Conservation (phyloP, 2,113 vertebrate genomes). For the Varanus komodoensis region DNA sequence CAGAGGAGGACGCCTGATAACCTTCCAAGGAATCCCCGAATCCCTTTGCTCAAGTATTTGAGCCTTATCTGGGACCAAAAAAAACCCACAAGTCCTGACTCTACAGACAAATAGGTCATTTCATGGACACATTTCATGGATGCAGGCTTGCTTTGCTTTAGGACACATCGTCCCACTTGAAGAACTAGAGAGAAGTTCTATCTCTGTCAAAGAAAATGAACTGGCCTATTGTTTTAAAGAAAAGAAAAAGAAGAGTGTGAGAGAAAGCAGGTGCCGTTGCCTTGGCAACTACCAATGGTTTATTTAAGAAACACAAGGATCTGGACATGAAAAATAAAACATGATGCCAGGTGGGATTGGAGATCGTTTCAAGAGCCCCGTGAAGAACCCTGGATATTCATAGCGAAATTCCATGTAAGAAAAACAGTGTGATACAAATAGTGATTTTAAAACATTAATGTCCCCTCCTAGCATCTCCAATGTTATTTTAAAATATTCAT, state of each 20-base stretch:
- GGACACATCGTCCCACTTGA: conserved; percentile 46
- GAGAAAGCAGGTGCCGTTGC: conserved; percentile 59
- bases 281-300: conserved; percentile 64
- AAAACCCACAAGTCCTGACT: not conserved
- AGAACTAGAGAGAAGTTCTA: conserved; percentile 49
- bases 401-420: conserved; percentile 41
- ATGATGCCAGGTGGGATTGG: not conserved
- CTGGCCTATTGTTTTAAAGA: conserved; percentile 45
- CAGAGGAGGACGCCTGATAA: too few species aligned
- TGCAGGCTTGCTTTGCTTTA: not conserved
- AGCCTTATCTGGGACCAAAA: not conserved
- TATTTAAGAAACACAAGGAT: conserved; percentile 68
- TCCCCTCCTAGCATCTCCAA: conserved; percentile 23
- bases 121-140: not conserved
- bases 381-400: not conserved
- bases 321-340: conserved; percentile 59
- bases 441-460: not conserved
- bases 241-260: conserved; percentile 20
- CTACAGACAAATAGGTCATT: not conserved
- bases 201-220: conserved; percentile 63
- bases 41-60: not conserved
- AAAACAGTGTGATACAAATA: conserved; percentile 28
- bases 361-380: conserved; percentile 18
- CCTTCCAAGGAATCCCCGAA: too few species aligned
- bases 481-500: conserved; percentile 21